Percentiles rank a stretch among this genome's conserved stretches.
phyloP scores from a whole-genome alignment of 2,888 invertebrate genomes.

The Belgica antarctica region DNA sequence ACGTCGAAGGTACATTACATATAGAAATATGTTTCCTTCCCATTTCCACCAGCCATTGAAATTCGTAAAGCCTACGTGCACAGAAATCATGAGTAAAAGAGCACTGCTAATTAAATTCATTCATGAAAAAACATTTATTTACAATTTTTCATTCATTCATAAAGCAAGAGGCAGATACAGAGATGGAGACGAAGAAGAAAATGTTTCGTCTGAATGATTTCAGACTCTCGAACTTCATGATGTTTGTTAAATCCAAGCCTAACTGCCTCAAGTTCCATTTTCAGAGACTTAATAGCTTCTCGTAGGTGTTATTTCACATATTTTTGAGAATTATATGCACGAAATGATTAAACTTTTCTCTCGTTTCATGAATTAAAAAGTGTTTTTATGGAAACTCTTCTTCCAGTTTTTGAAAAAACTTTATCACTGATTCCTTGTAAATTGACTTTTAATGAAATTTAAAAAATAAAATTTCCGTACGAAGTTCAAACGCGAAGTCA shows the following conservation, averaged over 20 bases:
- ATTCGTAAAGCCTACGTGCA: conserved; percentile 24
- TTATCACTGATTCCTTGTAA: no score
- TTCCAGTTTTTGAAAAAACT: no score
- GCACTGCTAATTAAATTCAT: conserved; percentile 37
- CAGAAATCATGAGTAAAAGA: no score
- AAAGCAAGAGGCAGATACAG: not conserved
- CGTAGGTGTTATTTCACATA: conserved; percentile 1
- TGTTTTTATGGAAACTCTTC: not conserved
- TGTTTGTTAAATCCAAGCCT: not conserved
- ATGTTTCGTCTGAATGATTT: conserved; percentile 12
- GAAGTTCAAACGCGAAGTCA: no score
- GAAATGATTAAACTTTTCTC: not conserved
- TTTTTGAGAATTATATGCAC: not conserved
- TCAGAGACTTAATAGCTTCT: conserved; percentile 1
- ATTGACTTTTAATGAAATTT: not conserved
- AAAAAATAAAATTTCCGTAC: no score
- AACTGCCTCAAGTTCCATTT: conserved; percentile 7
- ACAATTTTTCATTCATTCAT: conserved; percentile 7
- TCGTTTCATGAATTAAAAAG: conserved; percentile 1
- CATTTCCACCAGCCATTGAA: conserved; percentile 7
- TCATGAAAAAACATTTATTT: conserved; percentile 13
- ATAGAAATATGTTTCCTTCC: no score
- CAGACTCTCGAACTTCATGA: conserved; percentile 4
- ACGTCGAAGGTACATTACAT: no score
- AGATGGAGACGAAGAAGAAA: not conserved